Evolutionary conservation across 2,797 vertebrate species (phyloP), one percentile per base, ranked within the genome.

Genomic region (Rhincodon typus): DNA sequence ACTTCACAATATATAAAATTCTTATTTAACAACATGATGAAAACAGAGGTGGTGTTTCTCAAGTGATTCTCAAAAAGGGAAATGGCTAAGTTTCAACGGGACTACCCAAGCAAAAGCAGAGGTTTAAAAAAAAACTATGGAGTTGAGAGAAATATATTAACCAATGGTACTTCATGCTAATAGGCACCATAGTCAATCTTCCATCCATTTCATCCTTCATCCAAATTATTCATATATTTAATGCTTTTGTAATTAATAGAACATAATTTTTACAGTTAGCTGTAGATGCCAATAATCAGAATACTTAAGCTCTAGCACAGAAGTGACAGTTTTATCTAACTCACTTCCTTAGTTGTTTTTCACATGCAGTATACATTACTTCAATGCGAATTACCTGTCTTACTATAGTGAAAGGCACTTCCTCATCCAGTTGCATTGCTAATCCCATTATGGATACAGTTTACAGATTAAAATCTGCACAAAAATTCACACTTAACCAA

Each of bases 391-490:
- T n/a, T 53, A 95, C 53, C 53, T 13, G 74, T 95, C 70, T 70
- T 95, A 74, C 67, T 74, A 15, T 77, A 94, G 67, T 70, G 46
- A 69, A 94, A 94, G 93, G 94, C 94, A 95, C 94, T 95, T 77
- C 74, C 70, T 77, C 72, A 77, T 77, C 94, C 70, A 53, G 42
- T 77, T 95, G 34, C 94, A 77, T 77, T 53, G 69, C 94, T 95
- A 74, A 95, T 95, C 70, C 77, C 4, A 53, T 94, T 74, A 94
- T 30, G 94, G 53, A 95, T 50, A 95, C 15, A 13, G 23, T 62
- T 6, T 57, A 62, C 69, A 74, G 67, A 94, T 53, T 74, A 46
- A 94, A 50, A 74, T 94, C 70, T 53, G 70, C 69, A 72, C 70
- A 70, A 72, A 94, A 69, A 94, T 74, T 74, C 94, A 53, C 42